A percentile compares a stretch with the other conserved stretches of the same genome.
Evolutionary conservation across 2,888 invertebrate species (phyloP).

Genomic region (Coelopa pilipes): DNA sequence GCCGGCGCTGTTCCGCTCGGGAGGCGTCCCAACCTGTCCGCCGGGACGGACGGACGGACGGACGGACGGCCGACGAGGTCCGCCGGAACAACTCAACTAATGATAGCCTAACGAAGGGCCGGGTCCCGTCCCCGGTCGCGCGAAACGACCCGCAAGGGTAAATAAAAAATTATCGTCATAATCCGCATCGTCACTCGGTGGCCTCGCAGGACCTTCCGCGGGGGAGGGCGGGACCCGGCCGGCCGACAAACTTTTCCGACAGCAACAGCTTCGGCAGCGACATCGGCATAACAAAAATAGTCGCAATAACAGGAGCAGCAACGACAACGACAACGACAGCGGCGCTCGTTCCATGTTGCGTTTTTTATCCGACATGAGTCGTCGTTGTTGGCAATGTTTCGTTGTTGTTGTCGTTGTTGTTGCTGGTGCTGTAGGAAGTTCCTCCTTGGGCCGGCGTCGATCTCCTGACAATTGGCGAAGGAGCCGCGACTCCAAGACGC

Average conservation of each 20-base stretch:
- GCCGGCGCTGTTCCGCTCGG: too few species aligned
- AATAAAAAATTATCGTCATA: conserved; percentile 50
- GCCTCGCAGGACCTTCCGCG: background rate
- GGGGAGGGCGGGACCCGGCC: background rate
- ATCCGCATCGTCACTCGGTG: conserved; percentile 27
- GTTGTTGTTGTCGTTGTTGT: conserved; percentile 38
- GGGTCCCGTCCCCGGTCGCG: background rate
- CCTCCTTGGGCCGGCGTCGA: conserved; percentile 43
- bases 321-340: background rate
- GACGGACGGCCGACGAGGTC: conserved; percentile 11
- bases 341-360: conserved; percentile 17
- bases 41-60: too few species aligned
- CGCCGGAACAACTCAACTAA: conserved; percentile 36
- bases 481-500: background rate
- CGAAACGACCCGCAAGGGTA: conserved; percentile 45
- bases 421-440: conserved; percentile 45
- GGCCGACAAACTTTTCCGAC: conserved; percentile 11
- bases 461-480: conserved; percentile 49
- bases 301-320: background rate
- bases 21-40: too few species aligned
- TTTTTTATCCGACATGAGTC: conserved; percentile 29
- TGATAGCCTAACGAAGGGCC: conserved; percentile 39
- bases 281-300: background rate
- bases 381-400: conserved; percentile 40
- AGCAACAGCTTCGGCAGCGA: background rate